Base-by-base conservation (phyloP, 2,797 vertebrate species). In the Pogoniulus pusillus region DNA sequence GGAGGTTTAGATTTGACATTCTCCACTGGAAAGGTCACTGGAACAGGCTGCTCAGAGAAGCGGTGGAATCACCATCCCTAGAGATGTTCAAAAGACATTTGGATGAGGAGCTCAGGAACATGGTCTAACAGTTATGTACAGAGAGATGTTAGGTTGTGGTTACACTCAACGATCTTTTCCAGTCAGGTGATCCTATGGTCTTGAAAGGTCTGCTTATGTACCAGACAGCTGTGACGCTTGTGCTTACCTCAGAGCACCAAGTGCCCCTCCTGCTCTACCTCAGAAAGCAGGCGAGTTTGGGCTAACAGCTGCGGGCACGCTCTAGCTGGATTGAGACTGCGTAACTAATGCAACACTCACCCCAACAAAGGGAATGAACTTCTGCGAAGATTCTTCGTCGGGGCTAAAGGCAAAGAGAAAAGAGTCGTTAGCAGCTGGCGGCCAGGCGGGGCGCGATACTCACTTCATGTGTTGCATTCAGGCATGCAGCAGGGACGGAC, bases 351-450 rank as follows among this genome's bases (percentile, higher is more conserved):
- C 23, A 87, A 89, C 93, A 98, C 98, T 98, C 97, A 99, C 99
- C 96, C 99, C 99, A 0, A 99, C 98, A 74, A 99, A 99, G 47
- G 99, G 99, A 96, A 99, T 99, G 97, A 99, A 99, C 93, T 99
- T 99, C 97, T 99, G 99, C 19, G 99, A 99, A 5, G 99, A 99
- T 93, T 99, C 99, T 97, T 99, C 99, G 0, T 99, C 98, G 9
- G 98, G 98, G 97, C 99, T 99, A 96, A 78, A 95, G 82, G 72
- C 35, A 95, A 95, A 93, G 63, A 93, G 75, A 94, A 94, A 27
- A 95, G 68, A 94, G 41, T 57, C 8, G 37, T 97, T 82, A 96
- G 49, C 10, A 16, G 69, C 73, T 76, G 15, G 54, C 70, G 80
- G 41, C 30, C n/a, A 35, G 27, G 12, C 7, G 0, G 0, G 30